A percentile compares a stretch with the other conserved stretches of the same genome.
Conservation (phyloP, 2,888 invertebrate species). For the Eupithecia dodoneata region DNA sequence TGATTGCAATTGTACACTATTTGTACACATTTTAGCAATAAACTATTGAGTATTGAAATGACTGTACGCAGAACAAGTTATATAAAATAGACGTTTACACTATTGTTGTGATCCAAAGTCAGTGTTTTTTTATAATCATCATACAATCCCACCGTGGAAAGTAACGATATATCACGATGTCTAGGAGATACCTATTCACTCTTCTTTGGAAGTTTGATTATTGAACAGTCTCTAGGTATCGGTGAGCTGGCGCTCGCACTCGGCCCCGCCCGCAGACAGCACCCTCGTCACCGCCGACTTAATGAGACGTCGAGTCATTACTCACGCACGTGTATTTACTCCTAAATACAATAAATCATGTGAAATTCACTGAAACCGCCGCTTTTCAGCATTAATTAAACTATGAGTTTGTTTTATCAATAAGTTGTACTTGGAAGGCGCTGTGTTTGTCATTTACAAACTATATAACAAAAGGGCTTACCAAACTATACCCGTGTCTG, state of each 20-base stretch:
- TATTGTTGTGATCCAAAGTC: not conserved
- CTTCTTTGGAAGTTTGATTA: not conserved
- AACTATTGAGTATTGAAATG: too few species aligned
- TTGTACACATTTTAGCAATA: too few species aligned
- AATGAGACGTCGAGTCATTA: constrained; percentile 35
- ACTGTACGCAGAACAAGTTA: too few species aligned
- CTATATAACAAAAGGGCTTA: not conserved
- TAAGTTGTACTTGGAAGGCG: not conserved
- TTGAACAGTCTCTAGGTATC: not conserved
- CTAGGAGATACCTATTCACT: not conserved
- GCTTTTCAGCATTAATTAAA: constrained; percentile 9
- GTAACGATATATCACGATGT: not conserved
- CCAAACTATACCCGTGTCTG: too few species aligned
- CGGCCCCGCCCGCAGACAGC: constrained; percentile 8
- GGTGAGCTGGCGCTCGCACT: not conserved
- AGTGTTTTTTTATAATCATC: not conserved
- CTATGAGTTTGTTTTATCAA: constrained; percentile 4
- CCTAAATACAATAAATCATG: constrained; percentile 30
- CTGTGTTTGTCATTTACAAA: not conserved
- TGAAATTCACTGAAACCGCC: constrained; percentile 14
- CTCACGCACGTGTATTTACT: constrained; percentile 30
- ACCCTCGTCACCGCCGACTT: constrained; percentile 36
- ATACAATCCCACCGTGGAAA: not conserved
- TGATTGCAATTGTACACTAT: too few species aligned
- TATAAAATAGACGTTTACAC: not conserved